Base-by-base conservation (phyloP, 2,888 invertebrate genomes). In the Stictocephala bisonia region DNA sequence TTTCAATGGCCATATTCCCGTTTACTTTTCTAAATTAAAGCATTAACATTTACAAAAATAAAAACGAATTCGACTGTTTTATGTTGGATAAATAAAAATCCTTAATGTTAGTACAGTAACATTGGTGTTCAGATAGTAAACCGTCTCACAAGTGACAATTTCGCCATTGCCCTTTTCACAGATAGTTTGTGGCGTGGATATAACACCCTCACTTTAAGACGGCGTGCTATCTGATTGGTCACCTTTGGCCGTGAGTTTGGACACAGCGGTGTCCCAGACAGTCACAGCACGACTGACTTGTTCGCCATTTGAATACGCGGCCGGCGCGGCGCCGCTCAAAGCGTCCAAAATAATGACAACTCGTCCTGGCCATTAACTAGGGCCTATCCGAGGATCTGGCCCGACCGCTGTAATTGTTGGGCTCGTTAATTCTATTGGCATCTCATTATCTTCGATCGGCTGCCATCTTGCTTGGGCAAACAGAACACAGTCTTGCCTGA, bases 361-460 rank as follows among this genome's bases (percentile, higher is more conserved):
- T 70, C 70, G 70, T 53, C 56, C 44, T 41, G 24, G 41, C 56
- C 70, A 70, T 70, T 70, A 70, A 70, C 56, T 27, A 56, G 56
- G 40, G 31, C 35, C 60, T 35, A 31, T 60, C 31, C 15, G 29
- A 31, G 18, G 40, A 27, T 15, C 29, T 22, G 70, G 35, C 24
- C 56, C 60, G 35, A 15, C 26, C 44, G 40, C 40, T 64, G 64
- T 64, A 64, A 64, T 70, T 70, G 70, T 53, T 41, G 70, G 56
- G 70, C 70, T 70, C 70, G 50, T 70, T 70, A 70, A 70, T 70
- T 70, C 70, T 64, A 64, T 64, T 64, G 64, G 64, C 64, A 64
- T 64, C 64, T 64, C 64, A 64, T 64, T 64, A 64, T 64, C 60
- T 22, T 24, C 24, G 64, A 64, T 64, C 35, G 35, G 35, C 35